Conservation (phyloP, 2,888 invertebrate genomes). For the Leptinotarsa haldemani region DNA sequence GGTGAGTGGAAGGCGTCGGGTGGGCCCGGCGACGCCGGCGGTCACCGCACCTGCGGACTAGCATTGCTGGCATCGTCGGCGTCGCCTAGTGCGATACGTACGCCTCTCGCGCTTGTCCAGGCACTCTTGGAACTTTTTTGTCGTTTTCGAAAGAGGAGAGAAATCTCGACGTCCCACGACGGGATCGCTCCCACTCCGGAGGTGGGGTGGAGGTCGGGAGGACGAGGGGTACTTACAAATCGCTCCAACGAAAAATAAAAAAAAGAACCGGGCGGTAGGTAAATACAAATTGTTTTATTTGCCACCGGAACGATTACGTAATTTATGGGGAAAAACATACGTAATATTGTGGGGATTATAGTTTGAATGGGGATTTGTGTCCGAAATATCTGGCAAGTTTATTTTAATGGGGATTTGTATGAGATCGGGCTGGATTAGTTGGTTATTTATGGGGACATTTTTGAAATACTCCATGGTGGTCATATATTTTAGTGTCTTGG, state of each 20-base stretch:
- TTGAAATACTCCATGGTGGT: not conserved
- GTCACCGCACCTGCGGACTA: conserved; percentile 66
- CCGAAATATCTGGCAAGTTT: conserved; percentile 24
- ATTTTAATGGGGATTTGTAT: not conserved
- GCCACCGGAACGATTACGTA: conserved; percentile 14
- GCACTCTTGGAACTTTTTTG: conserved; percentile 13
- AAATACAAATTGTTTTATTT: conserved; percentile 32
- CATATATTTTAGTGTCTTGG: too few relatives aligned
- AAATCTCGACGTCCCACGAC: conserved; percentile 7
- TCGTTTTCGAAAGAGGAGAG: conserved; percentile 8
- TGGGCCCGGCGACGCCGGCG: conserved; percentile 63
- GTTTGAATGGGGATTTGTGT: conserved; percentile 6
- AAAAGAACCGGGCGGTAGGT: conserved; percentile 16
- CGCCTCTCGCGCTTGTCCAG: conserved; percentile 27
- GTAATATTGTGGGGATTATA: conserved; percentile 15
- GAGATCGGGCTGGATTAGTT: not conserved
- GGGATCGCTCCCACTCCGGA: not conserved
- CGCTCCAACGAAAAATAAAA: conserved; percentile 19
- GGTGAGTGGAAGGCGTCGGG: conserved; percentile 60
- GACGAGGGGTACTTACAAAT: conserved; percentile 35
- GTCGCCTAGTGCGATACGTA: conserved; percentile 17
- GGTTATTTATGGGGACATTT: not conserved
- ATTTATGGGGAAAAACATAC: conserved; percentile 17
- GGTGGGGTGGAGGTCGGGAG: not conserved
- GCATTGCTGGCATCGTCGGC: conserved; percentile 35